Percentiles rank a stretch among this genome's conserved stretches.
These are phyloP conservation scores for Xyliphius kryptos DNA, from an alignment of 2,113 vertebrate species.

Conservation along the genomic window DNA sequence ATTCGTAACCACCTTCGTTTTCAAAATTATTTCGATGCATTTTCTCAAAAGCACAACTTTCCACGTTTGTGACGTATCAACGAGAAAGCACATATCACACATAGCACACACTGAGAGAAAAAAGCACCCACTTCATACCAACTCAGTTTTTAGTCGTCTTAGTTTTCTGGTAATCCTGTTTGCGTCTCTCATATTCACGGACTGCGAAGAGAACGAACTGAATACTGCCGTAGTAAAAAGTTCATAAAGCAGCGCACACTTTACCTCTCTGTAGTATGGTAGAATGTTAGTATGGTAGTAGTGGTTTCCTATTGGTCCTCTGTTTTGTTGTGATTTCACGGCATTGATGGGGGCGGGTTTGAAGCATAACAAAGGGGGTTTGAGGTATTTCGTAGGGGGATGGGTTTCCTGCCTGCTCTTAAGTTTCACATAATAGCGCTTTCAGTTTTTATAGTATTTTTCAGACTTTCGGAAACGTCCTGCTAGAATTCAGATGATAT, in stretches of 20 bases:
- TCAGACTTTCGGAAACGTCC: neutral
- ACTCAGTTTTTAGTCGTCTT: neutral
- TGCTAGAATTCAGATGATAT: neutral
- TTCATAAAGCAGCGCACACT: too few relatives aligned
- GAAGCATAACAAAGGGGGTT: constrained; percentile 27
- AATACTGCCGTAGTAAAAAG: constrained; percentile 41
- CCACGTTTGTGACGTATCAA: too few relatives aligned
- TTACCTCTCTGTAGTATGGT: neutral
- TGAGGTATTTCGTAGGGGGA: constrained; percentile 1
- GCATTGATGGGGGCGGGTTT: constrained; percentile 48
- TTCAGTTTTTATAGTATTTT: neutral
- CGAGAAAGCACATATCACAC: too few relatives aligned
- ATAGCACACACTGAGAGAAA: too few relatives aligned
- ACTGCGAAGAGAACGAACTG: constrained; percentile 39
- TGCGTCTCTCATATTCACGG: neutral
- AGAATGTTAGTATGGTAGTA: constrained; percentile 48
- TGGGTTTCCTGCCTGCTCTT: neutral
- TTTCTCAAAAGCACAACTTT: too few relatives aligned
- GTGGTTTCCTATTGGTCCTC: constrained; percentile 69
- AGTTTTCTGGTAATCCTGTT: neutral
- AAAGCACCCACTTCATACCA: too few relatives aligned
- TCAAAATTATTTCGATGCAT: too few relatives aligned
- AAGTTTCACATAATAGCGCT: neutral
- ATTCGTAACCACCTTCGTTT: too few relatives aligned
- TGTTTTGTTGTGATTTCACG: constrained; percentile 64